A percentile compares a stretch with the other conserved stretches of the same genome.
phyloP scores from a whole-genome alignment of 2,113 vertebrate species.

The Turdus rufiventris region DNA sequence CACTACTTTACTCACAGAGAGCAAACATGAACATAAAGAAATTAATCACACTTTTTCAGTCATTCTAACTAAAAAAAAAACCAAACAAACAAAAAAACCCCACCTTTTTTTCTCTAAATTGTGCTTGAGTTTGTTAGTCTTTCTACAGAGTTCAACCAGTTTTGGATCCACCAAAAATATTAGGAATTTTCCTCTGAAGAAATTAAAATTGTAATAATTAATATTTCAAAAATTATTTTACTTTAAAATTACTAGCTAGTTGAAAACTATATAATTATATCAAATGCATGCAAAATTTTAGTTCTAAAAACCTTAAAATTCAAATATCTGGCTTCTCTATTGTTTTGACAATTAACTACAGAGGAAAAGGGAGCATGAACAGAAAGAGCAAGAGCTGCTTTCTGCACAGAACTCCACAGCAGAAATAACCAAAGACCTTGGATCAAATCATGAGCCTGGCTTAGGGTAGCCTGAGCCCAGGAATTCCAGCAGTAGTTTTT shows the following conservation, averaged over 20 bases:
- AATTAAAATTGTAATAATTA: not conserved
- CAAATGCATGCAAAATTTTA: not conserved
- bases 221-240: not conserved
- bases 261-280: not conserved
- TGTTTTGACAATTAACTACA: not conserved
- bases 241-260: not conserved
- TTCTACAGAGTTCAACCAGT: not conserved
- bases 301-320: not conserved
- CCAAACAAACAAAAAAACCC: too few species aligned
- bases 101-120: not conserved
- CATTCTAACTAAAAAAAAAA: not conserved
- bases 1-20: not conserved
- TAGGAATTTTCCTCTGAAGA: not conserved
- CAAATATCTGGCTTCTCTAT: not conserved
- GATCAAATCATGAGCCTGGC: not conserved
- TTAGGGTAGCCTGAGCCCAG: not conserved
- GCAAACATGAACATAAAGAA: not conserved
- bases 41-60: not conserved
- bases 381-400: not conserved
- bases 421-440: not conserved
- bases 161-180: not conserved
- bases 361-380: rapidly evolving
- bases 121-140: not conserved
- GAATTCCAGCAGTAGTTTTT: not conserved
- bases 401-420: not conserved